These are phyloP conservation scores for Platalea minor DNA, from an alignment of 2,797 vertebrate species.

Conservation along the genomic window DNA sequence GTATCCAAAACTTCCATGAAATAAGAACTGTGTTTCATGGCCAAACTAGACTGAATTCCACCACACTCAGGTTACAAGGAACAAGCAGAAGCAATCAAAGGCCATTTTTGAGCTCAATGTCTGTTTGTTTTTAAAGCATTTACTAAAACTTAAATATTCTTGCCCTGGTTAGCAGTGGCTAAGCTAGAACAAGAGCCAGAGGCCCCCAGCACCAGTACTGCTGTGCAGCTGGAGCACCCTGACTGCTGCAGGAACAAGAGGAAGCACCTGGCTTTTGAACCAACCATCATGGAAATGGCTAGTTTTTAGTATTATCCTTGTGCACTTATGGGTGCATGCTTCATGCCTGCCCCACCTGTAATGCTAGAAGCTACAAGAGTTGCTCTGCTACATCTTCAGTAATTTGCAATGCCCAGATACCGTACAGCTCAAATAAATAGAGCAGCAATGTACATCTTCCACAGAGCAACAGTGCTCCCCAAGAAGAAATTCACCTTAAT, in stretches of 20 bases:
- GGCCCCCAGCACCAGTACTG: neutral
- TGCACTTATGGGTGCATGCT: neutral
- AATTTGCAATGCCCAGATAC: neutral
- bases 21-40: neutral
- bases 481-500: neutral
- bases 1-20: neutral
- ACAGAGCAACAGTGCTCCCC: neutral
- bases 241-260: neutral
- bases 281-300: rapidly evolving
- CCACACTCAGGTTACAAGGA: neutral
- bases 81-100: neutral
- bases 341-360: neutral
- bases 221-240: neutral
- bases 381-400: neutral
- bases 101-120: neutral
- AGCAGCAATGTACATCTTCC: rapidly evolving
- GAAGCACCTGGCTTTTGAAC: neutral
- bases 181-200: neutral
- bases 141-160: neutral
- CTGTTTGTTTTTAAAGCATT: neutral
- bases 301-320: neutral
- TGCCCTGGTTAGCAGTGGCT: neutral
- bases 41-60: neutral
- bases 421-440: rapidly evolving
- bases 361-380: neutral